Evolutionary conservation across 2,113 vertebrate genomes (phyloP).

Genomic region (Phrynosoma platyrhinos): DNA sequence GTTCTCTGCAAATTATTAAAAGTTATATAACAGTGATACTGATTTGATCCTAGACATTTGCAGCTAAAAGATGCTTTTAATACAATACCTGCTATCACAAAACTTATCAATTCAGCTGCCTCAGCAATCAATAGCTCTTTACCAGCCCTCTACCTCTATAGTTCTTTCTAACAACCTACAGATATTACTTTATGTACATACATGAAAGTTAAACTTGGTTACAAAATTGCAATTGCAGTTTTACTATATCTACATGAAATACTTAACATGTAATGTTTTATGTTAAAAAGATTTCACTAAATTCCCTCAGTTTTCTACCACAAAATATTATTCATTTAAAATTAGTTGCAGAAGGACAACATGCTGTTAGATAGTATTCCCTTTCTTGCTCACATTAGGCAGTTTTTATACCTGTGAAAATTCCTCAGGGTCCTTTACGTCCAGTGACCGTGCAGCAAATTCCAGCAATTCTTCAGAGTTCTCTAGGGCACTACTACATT

Average conservation of each 20-base stretch:
- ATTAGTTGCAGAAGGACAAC: background rate
- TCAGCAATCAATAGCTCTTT: no score
- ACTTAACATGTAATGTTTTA: background rate
- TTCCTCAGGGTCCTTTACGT: slow-evolving; percentile 84
- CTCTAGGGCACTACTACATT: slow-evolving; percentile 86
- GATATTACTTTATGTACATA: background rate
- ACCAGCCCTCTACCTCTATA: background rate
- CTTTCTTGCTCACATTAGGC: slow-evolving; percentile 22
- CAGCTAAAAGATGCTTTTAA: background rate
- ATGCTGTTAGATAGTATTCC: slow-evolving; percentile 18
- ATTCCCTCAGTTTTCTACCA: background rate
- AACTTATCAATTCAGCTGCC: background rate
- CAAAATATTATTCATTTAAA: background rate
- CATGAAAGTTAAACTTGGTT: background rate
- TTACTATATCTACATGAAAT: background rate
- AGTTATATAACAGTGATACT: background rate
- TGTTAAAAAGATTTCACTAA: background rate
- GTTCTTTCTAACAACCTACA: background rate
- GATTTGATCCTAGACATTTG: background rate
- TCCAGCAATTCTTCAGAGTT: slow-evolving; percentile 89
- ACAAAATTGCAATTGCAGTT: slow-evolving; percentile 10
- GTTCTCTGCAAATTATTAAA: background rate
- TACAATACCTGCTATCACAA: background rate
- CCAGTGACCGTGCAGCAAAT: slow-evolving; percentile 85
- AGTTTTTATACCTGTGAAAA: slow-evolving; percentile 85